Percentiles rank a stretch among this genome's conserved stretches.
Conservation (phyloP, 2,113 vertebrate species). For the Xenopus borealis region DNA sequence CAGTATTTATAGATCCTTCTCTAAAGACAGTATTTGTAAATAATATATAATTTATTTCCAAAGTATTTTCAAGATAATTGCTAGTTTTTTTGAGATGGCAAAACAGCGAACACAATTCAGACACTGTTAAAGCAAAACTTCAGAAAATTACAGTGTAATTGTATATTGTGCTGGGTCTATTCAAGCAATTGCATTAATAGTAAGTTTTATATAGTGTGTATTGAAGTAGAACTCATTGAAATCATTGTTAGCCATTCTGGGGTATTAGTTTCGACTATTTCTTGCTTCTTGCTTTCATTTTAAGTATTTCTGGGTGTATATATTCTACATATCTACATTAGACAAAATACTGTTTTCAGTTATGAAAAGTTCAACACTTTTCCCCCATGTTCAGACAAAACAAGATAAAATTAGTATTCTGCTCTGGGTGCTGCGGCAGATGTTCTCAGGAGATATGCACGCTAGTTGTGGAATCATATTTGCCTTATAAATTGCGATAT, state of each 20-base stretch:
- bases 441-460: conserved; percentile 13
- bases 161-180: not conserved
- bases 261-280: no score
- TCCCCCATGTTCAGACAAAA: no score
- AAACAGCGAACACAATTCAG: conserved; percentile 10
- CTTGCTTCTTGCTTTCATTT: no score
- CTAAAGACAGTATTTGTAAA: conserved; percentile 12
- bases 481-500: conserved; percentile 11
- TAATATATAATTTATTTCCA: conserved; percentile 14
- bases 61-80: conserved; percentile 23
- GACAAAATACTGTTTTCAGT: no score
- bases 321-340: no score
- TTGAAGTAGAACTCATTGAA: no score
- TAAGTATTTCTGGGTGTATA: no score
- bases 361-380: no score
- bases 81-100: conserved; percentile 20
- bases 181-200: no score
- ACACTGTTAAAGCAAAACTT: no score
- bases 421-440: not conserved
- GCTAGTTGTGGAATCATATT: conserved; percentile 5
- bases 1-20: not conserved
- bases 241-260: no score
- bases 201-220: no score
- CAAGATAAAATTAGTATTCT: conserved; percentile 14
- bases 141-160: conserved; percentile 22